Evolutionary conservation across 2,797 vertebrate genomes (phyloP).

Genomic region (Siniperca scherzeri): DNA sequence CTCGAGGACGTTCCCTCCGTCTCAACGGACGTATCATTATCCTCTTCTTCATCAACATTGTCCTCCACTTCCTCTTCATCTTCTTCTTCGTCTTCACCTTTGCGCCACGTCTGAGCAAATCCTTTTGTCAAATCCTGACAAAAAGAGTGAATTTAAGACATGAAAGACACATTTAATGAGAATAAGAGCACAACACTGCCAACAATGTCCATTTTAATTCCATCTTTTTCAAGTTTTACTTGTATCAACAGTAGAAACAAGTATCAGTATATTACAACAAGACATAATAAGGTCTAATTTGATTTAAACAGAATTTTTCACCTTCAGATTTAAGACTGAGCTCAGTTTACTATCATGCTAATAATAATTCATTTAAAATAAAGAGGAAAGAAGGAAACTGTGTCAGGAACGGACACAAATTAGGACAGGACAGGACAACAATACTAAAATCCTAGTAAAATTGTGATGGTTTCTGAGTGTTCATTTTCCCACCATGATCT

Average conservation of each 20-base stretch:
- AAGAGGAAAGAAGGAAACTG: neutral
- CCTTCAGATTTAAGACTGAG: neutral
- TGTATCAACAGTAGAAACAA: too few relatives aligned
- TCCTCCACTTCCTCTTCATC: neutral
- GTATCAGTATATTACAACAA: too few relatives aligned
- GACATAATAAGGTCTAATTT: neutral
- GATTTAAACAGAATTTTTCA: neutral
- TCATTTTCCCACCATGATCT: too few relatives aligned
- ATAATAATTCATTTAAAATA: neutral
- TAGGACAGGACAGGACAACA: neutral
- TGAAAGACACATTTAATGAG: neutral
- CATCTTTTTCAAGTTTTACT: too few relatives aligned
- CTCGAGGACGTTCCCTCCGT: slow-evolving; percentile 29
- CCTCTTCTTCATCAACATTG: neutral
- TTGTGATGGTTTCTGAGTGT: neutral
- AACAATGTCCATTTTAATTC: neutral
- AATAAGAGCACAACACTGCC: neutral
- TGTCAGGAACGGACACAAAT: neutral
- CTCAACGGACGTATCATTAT: slow-evolving; percentile 1
- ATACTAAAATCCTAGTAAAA: neutral
- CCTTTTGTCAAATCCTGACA: neutral
- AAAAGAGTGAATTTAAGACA: neutral
- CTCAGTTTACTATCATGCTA: too few relatives aligned
- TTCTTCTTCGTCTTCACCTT: neutral
- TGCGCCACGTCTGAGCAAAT: neutral